phyloP scores from a whole-genome alignment of 1,140 invertebrate species.

The Ditylenchus dipsaci region DNA sequence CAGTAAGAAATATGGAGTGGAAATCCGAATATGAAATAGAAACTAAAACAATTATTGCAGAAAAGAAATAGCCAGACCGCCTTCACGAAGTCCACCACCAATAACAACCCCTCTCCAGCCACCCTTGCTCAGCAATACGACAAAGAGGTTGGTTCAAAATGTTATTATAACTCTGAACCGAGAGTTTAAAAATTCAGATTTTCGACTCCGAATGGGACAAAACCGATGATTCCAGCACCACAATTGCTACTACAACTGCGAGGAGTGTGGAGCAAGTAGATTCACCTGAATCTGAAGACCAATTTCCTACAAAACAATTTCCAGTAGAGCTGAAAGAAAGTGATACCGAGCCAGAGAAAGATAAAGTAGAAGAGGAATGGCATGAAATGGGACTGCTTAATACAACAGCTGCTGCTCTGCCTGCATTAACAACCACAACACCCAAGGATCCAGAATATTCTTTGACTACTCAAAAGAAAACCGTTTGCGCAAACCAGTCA shows the following conservation, averaged over 20 bases:
- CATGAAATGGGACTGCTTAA: neutral
- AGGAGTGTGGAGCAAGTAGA: too few relatives aligned
- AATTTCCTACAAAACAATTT: too few relatives aligned
- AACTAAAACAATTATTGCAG: too few relatives aligned
- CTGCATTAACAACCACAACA: neutral
- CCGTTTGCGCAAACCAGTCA: conserved; percentile 8
- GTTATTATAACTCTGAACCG: neutral
- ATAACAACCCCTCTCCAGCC: neutral
- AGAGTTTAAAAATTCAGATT: neutral
- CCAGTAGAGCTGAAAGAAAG: too few relatives aligned
- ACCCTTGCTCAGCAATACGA: neutral
- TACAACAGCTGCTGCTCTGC: neutral
- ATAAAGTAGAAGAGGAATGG: neutral
- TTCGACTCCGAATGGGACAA: neutral
- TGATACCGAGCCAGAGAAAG: neutral
- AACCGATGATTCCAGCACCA: too few relatives aligned
- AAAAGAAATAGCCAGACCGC: too few relatives aligned
- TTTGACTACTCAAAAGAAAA: conserved; percentile 17
- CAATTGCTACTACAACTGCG: too few relatives aligned
- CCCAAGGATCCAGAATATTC: neutral
- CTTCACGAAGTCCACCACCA: neutral
- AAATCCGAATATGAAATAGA: too few relatives aligned
- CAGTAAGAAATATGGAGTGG: too few relatives aligned
- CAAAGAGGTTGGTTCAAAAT: neutral
- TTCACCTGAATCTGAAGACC: too few relatives aligned